Conservation (phyloP, 2,797 vertebrate species). For the Tapera naevia region DNA sequence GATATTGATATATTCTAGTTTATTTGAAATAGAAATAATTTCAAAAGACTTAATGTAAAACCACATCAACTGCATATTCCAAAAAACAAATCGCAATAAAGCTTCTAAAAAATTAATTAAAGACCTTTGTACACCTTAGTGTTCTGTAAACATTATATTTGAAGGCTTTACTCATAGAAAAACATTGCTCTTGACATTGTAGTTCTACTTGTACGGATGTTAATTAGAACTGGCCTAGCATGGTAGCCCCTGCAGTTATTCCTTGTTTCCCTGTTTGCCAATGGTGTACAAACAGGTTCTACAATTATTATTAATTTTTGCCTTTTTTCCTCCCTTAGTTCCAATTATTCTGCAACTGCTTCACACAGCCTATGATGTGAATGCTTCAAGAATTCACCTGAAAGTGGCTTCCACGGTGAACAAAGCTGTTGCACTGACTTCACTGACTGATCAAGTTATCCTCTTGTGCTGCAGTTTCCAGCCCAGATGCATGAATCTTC, state of each 20-base stretch:
- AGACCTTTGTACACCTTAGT: neutral
- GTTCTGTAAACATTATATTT: neutral
- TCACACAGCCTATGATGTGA: neutral
- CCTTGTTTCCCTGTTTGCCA: neutral
- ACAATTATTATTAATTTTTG: neutral
- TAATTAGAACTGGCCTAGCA: neutral
- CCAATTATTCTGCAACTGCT: neutral
- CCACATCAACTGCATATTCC: neutral
- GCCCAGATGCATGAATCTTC: neutral
- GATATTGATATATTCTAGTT: neutral
- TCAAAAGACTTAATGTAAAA: neutral
- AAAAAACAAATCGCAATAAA: neutral
- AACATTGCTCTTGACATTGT: neutral
- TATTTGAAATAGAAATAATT: neutral
- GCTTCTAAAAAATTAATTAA: neutral
- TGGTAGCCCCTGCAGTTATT: neutral
- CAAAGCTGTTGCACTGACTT: neutral
- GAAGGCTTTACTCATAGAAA: neutral
- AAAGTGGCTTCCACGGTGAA: neutral
- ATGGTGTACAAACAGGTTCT: neutral
- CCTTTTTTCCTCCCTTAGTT: neutral
- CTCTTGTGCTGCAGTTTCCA: neutral
- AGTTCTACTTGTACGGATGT: neutral
- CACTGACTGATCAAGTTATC: accelerated
- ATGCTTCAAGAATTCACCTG: neutral